Conservation (phyloP, 2,113 vertebrate genomes). For the Cynocephalus volans region DNA sequence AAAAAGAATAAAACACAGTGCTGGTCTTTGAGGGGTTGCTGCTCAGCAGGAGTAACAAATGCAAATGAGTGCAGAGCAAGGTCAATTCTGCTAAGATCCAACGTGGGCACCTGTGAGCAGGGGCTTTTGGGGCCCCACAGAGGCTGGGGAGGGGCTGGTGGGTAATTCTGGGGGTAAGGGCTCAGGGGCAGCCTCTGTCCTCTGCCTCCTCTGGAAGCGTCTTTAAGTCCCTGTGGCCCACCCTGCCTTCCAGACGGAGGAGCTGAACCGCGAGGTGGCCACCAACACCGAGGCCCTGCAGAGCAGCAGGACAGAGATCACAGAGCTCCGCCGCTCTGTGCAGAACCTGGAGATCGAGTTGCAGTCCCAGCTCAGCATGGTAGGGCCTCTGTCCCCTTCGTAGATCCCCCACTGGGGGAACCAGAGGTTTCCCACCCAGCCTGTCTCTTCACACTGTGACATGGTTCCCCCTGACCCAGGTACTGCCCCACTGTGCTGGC, state of each 20-base stretch:
- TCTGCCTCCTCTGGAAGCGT: not conserved
- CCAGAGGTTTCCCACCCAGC: not conserved
- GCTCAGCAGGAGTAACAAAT: not conserved
- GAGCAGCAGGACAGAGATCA: constrained; percentile 94
- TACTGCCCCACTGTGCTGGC: not conserved
- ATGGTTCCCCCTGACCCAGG: not conserved
- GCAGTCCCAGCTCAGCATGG: constrained; percentile 97
- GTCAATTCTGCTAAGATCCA: not conserved
- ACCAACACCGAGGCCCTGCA: constrained; percentile 94
- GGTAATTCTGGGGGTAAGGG: not conserved
- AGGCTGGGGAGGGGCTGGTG: not conserved
- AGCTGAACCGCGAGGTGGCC: constrained; percentile 92
- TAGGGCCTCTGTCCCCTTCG: constrained; percentile 76
- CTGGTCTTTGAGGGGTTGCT: not conserved
- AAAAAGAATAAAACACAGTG: not conserved
- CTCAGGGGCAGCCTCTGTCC: not conserved
- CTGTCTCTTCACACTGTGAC: not conserved
- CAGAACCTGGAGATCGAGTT: constrained; percentile 97
- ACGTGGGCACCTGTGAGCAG: not conserved
- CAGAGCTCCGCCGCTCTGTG: constrained; percentile 93
- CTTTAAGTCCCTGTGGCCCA: not conserved
- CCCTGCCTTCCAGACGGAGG: constrained; percentile 88
- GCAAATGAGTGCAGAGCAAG: too few species aligned
- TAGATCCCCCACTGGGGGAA: not conserved
- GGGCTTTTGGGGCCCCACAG: not conserved